These are phyloP conservation scores for Bergia puertoricense DNA, from an alignment of 92 coral and sea anemone genomes.

Conservation along the genomic window DNA sequence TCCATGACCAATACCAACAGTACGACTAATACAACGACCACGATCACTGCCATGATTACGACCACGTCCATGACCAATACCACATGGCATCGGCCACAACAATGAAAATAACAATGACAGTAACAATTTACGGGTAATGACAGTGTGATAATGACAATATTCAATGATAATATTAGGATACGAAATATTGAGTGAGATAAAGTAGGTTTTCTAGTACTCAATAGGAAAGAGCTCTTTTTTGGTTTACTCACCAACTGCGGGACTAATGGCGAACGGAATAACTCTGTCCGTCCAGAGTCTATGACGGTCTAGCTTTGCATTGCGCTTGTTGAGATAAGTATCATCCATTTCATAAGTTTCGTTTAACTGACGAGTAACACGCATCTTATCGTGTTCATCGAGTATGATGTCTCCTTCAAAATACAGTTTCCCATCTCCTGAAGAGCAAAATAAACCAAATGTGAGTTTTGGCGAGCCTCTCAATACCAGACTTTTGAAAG, in stretches of 20 bases:
- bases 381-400: conserved; percentile 9
- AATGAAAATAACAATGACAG: not conserved
- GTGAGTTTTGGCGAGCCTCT: not conserved
- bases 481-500: too few relatives aligned
- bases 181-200: not conserved
- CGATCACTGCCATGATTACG: not conserved
- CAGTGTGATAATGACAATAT: too few relatives aligned
- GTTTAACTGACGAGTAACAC: not conserved
- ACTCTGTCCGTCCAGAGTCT: conserved; percentile 27
- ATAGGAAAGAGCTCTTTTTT: not conserved
- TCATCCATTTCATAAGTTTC: not conserved
- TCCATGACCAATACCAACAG: too few relatives aligned
- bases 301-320: conserved; percentile 2
- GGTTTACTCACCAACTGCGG: conserved; percentile 7
- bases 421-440: conserved; percentile 31
- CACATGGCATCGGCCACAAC: not conserved
- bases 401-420: conserved; percentile 21
- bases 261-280: conserved; percentile 16
- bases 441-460: not conserved
- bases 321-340: not conserved
- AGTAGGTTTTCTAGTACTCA: not conserved
- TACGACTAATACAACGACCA: not conserved
- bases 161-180: not conserved
- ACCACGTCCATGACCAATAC: not conserved
- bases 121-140: not conserved